phyloP scores from a whole-genome alignment of 2,888 invertebrate species.

The Xestoiulus laeticollis region DNA sequence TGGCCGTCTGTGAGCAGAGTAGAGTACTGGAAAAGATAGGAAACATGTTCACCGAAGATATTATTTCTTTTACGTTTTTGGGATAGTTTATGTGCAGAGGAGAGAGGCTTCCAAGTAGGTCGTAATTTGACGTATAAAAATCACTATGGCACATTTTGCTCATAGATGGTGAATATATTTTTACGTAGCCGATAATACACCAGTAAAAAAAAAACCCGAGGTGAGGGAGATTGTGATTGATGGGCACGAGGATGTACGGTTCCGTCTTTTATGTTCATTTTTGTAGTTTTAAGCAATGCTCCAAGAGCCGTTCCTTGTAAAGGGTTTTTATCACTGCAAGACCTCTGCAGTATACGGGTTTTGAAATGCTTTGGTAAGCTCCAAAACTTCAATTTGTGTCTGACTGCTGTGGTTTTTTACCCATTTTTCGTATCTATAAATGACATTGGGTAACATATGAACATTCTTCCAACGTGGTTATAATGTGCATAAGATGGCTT shows the following conservation, averaged over 20 bases:
- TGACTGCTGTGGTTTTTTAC: not conserved
- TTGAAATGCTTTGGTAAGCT: not conserved
- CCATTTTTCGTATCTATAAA: too few species aligned
- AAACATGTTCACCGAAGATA: slow-evolving; percentile 1
- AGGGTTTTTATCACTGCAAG: not conserved
- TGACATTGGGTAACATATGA: too few species aligned
- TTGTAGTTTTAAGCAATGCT: slow-evolving; percentile 14
- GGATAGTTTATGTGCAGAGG: slow-evolving; percentile 40
- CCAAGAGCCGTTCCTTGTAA: not conserved
- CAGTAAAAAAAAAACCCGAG: slow-evolving; percentile 23
- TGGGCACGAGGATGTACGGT: not conserved
- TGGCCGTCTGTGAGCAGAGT: not conserved
- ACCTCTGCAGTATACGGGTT: not conserved
- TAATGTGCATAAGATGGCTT: too few species aligned
- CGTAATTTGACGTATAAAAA: slow-evolving; percentile 43
- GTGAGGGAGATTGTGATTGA: slow-evolving; percentile 39
- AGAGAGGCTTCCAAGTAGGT: slow-evolving; percentile 38
- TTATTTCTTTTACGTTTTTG: slow-evolving; percentile 39
- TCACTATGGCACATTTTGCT: slow-evolving; percentile 38
- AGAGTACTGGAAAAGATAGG: not conserved
- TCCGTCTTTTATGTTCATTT: slow-evolving; percentile 31
- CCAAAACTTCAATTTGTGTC: not conserved
- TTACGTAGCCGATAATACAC: slow-evolving; percentile 27
- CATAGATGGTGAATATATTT: slow-evolving; percentile 30
- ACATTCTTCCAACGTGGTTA: too few species aligned